Conservation (phyloP, 1,140 invertebrate genomes). For the Zophobas morio region DNA sequence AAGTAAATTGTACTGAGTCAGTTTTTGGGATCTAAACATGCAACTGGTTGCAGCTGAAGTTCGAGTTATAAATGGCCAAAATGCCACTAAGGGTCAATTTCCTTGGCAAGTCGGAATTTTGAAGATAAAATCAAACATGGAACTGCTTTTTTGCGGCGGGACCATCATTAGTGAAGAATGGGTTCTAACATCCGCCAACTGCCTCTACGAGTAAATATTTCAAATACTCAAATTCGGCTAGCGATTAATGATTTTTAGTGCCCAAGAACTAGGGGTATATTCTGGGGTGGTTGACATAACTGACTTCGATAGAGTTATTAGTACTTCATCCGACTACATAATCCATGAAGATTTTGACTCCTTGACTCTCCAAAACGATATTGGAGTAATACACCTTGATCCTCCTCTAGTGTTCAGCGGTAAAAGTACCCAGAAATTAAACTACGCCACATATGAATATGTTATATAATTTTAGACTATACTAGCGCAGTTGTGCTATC, state of each 20-base stretch:
- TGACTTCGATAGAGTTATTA: neutral
- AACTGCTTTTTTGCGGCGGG: neutral
- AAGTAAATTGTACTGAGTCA: no score
- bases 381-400: neutral
- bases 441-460: neutral
- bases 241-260: neutral
- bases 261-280: neutral
- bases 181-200: constrained; percentile 11
- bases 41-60: neutral
- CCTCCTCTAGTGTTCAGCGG: neutral
- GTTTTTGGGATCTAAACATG: no score
- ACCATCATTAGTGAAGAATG: constrained; percentile 6
- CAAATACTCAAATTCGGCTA: neutral
- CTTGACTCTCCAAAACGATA: neutral
- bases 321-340: neutral
- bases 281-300: neutral
- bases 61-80: constrained; percentile 8
- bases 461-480: neutral
- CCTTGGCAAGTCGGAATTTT: constrained; percentile 21
- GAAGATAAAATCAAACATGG: neutral
- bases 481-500: neutral
- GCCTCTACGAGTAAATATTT: constrained; percentile 16
- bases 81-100: constrained; percentile 8
- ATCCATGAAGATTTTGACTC: neutral
- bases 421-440: neutral